Base-by-base conservation (phyloP, 1,140 invertebrate species). In the Orussus abietinus region DNA sequence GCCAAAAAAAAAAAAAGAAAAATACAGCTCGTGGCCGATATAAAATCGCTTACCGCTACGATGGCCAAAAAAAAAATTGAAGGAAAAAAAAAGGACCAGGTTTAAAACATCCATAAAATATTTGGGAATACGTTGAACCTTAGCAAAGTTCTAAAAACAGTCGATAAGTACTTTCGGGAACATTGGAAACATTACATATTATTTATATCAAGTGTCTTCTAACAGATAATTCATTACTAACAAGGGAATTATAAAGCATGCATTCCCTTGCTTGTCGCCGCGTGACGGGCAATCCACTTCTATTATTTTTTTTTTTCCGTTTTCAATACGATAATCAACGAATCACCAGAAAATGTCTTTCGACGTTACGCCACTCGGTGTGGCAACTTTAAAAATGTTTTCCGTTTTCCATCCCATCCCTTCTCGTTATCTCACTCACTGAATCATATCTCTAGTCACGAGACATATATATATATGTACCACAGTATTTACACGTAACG, bases 151-250 rank as follows among this genome's bases (percentile, higher is more conserved):
- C 46, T 67, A 66, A 71, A 71, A 69, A 69, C 62, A 68, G 62
- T 69, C 59, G 59, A 71, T 71, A 71, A 69, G 68, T 71, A 71
- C 68, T 68, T 71, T 69, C 59, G 57, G 65, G 60, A 66, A 66
- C 69, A 66, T 69, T 48, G 34, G 56, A 68, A 69, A 71, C 64
- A 60, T 66, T 63, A 68, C 63, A 68, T 64, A 62, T 64, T 61
- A 66, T 56, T 54, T 66, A 65, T 62, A 57, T 56, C 51, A 63
- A 54, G 57, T 63, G 57, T 57, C 51, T 51, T 58, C 63, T 68
- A 66, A 66, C 60, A 62, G 59, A 55, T 62, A 64, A 61, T 63
- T 52, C 52, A 58, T 62, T 53, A 55, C 53, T 66, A 68, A 59
- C 55, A 58, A 62, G 60, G 58, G 60, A 66, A 55, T 62, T 57